A percentile compares a stretch with the other conserved stretches of the same genome.
Evolutionary conservation across 2,797 vertebrate species (phyloP).

Genomic region (Euthynnus affinis): DNA sequence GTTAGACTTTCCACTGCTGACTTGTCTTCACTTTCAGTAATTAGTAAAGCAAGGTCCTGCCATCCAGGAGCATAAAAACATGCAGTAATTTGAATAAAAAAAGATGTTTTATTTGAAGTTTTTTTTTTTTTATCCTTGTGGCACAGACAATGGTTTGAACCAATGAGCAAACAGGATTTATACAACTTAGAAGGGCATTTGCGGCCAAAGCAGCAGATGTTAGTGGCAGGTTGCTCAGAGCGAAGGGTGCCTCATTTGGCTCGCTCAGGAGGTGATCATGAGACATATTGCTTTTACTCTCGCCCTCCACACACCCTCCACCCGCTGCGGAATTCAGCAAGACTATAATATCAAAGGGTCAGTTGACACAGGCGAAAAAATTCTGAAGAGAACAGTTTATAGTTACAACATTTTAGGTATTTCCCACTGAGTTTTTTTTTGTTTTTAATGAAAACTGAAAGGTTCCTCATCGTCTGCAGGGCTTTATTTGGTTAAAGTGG

Average conservation of each 20-base stretch:
- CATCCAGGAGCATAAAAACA: neutral
- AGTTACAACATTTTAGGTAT: slow-evolving; percentile 14
- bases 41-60: slow-evolving; percentile 24
- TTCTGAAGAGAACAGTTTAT: slow-evolving; percentile 25
- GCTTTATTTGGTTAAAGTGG: slow-evolving; percentile 34
- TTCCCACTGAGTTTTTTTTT: no score
- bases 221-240: slow-evolving; percentile 80
- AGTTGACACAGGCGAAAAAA: slow-evolving; percentile 7
- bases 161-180: slow-evolving; percentile 28
- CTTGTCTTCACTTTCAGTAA: slow-evolving; percentile 25
- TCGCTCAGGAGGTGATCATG: slow-evolving; percentile 77
- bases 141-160: slow-evolving; percentile 19
- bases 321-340: slow-evolving; percentile 40
- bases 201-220: slow-evolving; percentile 81
- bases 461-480: neutral
- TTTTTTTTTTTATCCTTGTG: slow-evolving; percentile 9
- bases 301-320: slow-evolving; percentile 48
- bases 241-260: slow-evolving; percentile 79
- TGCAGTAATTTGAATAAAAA: no score
- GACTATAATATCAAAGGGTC: slow-evolving; percentile 31
- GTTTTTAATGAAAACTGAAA: slow-evolving; percentile 7
- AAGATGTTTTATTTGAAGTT: slow-evolving; percentile 7
- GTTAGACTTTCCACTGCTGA: slow-evolving; percentile 28
- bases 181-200: slow-evolving; percentile 50
- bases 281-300: slow-evolving; percentile 76